A percentile compares a stretch with the other conserved stretches of the same genome.
These are phyloP conservation scores for Cheilosia urbana DNA, from an alignment of 2,888 invertebrate genomes.

Conservation along the genomic window DNA sequence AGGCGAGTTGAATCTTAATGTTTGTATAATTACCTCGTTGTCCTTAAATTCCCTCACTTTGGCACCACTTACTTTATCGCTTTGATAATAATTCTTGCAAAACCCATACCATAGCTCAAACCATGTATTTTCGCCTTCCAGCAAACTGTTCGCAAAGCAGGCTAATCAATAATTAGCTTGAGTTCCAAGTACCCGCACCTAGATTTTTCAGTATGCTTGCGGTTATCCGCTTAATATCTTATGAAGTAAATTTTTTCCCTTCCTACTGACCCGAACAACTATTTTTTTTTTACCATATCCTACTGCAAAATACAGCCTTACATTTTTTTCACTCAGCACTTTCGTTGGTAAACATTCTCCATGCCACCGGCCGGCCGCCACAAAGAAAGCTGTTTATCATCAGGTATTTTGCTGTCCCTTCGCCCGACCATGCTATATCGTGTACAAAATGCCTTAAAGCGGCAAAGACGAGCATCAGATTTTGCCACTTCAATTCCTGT, in stretches of 20 bases:
- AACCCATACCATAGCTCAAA: too few relatives aligned
- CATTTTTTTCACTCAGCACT: neutral
- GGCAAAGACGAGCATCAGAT: slow-evolving; percentile 45
- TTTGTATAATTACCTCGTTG: too few relatives aligned
- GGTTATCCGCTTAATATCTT: neutral
- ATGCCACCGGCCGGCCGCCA: too few relatives aligned
- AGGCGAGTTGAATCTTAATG: too few relatives aligned
- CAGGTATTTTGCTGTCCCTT: neutral
- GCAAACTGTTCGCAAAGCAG: too few relatives aligned
- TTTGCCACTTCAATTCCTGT: slow-evolving; percentile 59
- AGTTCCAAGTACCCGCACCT: neutral
- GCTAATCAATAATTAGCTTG: neutral
- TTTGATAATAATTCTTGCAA: too few relatives aligned
- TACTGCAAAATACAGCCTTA: neutral
- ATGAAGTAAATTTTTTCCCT: neutral
- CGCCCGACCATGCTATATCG: slow-evolving; percentile 3
- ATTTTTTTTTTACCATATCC: neutral
- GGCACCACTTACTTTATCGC: too few relatives aligned
- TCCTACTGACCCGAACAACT: neutral
- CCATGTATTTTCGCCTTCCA: too few relatives aligned
- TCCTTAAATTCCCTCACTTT: too few relatives aligned
- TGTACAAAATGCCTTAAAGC: slow-evolving; percentile 16
- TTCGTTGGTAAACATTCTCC: neutral
- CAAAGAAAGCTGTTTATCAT: slow-evolving; percentile 44
- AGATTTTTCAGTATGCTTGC: neutral